Evolutionary conservation across 2,888 invertebrate genomes (phyloP).

Genomic region (Isoperla grammatica): DNA sequence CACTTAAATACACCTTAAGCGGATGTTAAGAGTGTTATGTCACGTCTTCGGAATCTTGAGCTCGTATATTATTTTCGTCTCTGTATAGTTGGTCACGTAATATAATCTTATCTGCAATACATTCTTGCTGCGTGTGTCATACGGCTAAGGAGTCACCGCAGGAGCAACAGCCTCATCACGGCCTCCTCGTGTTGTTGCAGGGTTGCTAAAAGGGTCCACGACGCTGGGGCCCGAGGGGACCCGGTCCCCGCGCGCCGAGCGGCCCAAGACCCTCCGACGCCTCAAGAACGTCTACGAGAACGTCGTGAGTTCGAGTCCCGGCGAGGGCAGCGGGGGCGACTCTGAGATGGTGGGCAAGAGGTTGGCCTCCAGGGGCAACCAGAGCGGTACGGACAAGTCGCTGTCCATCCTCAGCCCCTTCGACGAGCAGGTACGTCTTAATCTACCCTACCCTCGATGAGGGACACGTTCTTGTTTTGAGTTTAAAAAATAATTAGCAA

Average conservation of each 20-base stretch:
- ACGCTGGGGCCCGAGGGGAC: conserved; percentile 40
- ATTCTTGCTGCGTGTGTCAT: too few relatives aligned
- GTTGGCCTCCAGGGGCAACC: conserved; percentile 43
- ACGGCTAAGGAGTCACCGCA: too few relatives aligned
- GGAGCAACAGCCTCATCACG: too few relatives aligned
- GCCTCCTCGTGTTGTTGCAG: conserved; percentile 47
- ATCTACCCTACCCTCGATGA: too few relatives aligned
- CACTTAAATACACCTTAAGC: too few relatives aligned
- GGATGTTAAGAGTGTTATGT: too few relatives aligned
- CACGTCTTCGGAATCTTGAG: too few relatives aligned
- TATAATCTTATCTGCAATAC: too few relatives aligned
- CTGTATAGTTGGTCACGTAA: too few relatives aligned
- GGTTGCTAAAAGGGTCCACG: conserved; percentile 77
- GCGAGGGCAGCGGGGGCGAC: conserved; percentile 34
- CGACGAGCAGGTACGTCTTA: conserved; percentile 62
- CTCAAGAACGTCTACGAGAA: conserved; percentile 68
- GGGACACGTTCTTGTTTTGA: too few relatives aligned
- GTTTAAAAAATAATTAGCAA: too few relatives aligned
- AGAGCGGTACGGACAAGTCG: conserved; percentile 45
- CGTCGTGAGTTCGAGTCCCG: conserved; percentile 43
- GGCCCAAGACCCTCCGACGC: conserved; percentile 69
- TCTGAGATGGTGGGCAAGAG: conserved; percentile 36
- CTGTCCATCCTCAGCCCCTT: conserved; percentile 74
- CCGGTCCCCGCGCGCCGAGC: conserved; percentile 58
- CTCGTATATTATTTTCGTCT: too few relatives aligned